phyloP scores from a whole-genome alignment of 2,113 vertebrate genomes.

The Neolamprologus devosi region DNA sequence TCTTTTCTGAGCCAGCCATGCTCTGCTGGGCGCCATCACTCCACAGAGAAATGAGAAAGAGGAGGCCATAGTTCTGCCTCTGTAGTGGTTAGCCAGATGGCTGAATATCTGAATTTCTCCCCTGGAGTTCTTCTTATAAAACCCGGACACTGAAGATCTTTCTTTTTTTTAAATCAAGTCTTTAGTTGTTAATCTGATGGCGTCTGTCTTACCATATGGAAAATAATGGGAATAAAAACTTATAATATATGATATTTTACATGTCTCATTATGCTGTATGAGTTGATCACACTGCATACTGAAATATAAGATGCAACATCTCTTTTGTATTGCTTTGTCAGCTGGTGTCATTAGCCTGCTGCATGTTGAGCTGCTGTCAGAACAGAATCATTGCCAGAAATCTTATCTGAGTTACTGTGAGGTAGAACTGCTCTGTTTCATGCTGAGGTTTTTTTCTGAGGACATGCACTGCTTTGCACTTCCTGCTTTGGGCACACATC shows the following conservation, averaged over 20 bases:
- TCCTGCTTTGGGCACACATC: constrained; percentile 13
- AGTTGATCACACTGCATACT: neutral
- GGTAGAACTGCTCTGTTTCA: neutral
- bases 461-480: neutral
- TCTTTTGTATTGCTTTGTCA: neutral
- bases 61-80: neutral
- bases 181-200: neutral
- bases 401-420: constrained; percentile 6
- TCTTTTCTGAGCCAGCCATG: constrained; percentile 17
- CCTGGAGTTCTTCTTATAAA: constrained; percentile 1
- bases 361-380: neutral
- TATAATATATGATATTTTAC: neutral
- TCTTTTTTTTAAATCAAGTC: neutral
- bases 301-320: neutral
- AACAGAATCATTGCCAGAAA: neutral
- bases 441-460: neutral
- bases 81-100: constrained; percentile 44
- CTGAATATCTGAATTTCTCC: constrained; percentile 15
- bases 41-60: constrained; percentile 20
- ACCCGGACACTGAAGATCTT: neutral
- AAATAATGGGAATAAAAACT: neutral
- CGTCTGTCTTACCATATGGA: neutral
- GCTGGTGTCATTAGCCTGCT: neutral
- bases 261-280: neutral
- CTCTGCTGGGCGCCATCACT: constrained; percentile 41